phyloP scores from a whole-genome alignment of 2,888 invertebrate genomes.

The Oligia fasciuncula region DNA sequence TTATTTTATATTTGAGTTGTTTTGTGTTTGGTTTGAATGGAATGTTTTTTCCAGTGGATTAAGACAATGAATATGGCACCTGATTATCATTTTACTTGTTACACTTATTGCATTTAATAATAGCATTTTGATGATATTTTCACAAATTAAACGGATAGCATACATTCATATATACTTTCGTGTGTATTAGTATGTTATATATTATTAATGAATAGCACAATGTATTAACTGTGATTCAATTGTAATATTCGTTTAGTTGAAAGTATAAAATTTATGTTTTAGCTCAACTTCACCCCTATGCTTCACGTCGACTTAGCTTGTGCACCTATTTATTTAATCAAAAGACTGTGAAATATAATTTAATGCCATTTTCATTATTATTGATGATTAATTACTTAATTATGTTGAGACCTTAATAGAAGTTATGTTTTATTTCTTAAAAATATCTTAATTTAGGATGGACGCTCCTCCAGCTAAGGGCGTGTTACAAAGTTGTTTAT shows the following conservation, averaged over 20 bases:
- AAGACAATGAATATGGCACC: slow-evolving; percentile 59
- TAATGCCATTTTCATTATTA: slow-evolving; percentile 84
- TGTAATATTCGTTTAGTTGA: slow-evolving; percentile 52
- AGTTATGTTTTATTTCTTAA: slow-evolving; percentile 72
- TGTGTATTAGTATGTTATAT: slow-evolving; percentile 38
- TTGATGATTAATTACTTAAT: slow-evolving; percentile 75
- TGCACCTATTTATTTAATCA: slow-evolving; percentile 80
- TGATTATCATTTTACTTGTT: slow-evolving; percentile 60
- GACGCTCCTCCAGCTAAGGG: slow-evolving; percentile 67
- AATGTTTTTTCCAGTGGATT: slow-evolving; percentile 31
- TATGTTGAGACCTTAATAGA: slow-evolving; percentile 71
- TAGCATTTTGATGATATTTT: slow-evolving; percentile 65
- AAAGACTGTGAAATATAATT: slow-evolving; percentile 86
- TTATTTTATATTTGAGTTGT: slow-evolving; percentile 41
- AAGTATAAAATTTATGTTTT: slow-evolving; percentile 38
- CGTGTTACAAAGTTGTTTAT: slow-evolving; percentile 78
- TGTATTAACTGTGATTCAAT: slow-evolving; percentile 62
- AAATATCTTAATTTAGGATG: slow-evolving; percentile 65
- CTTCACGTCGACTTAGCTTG: slow-evolving; percentile 67
- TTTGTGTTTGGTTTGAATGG: slow-evolving; percentile 46
- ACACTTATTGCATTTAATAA: slow-evolving; percentile 67
- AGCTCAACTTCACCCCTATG: slow-evolving; percentile 46
- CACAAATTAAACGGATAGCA: slow-evolving; percentile 42
- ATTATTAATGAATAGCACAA: slow-evolving; percentile 52
- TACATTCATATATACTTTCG: slow-evolving; percentile 8